A percentile compares a stretch with the other conserved stretches of the same genome.
phyloP scores from a whole-genome alignment of 2,888 invertebrate genomes.

The Nudaria mundana region DNA sequence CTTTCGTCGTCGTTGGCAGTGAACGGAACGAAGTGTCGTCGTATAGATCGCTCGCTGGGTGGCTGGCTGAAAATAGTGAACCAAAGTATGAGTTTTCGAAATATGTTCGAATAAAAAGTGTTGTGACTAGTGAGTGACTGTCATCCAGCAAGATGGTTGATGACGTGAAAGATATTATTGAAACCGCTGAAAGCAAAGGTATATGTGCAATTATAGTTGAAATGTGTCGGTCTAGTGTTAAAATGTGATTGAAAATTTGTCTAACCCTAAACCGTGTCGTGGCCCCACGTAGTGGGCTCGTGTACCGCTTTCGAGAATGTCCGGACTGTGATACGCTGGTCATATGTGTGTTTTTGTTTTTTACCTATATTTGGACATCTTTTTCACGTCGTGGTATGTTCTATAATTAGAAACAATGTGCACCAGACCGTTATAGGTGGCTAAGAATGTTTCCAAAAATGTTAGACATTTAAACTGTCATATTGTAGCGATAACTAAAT shows the following conservation, averaged over 20 bases:
- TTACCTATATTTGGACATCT: slow-evolving; percentile 72
- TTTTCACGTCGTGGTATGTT: slow-evolving; percentile 77
- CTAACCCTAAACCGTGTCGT: slow-evolving; percentile 79
- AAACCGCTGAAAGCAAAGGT: slow-evolving; percentile 80
- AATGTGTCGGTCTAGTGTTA: slow-evolving; percentile 72
- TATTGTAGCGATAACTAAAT: slow-evolving; percentile 32
- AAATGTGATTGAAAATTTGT: slow-evolving; percentile 72
- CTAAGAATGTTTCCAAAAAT: slow-evolving; percentile 57
- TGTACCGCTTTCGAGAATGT: slow-evolving; percentile 73
- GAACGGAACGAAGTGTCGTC: slow-evolving; percentile 79
- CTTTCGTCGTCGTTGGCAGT: slow-evolving; percentile 64
- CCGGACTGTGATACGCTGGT: slow-evolving; percentile 63
- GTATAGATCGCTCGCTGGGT: slow-evolving; percentile 77
- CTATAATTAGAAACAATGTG: slow-evolving; percentile 73
- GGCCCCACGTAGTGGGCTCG: slow-evolving; percentile 77
- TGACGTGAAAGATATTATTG: slow-evolving; percentile 78
- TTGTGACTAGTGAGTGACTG: slow-evolving; percentile 77
- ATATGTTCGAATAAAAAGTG: slow-evolving; percentile 81
- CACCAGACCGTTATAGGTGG: slow-evolving; percentile 63
- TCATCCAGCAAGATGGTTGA: slow-evolving; percentile 80
- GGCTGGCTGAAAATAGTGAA: slow-evolving; percentile 80
- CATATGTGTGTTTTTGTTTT: slow-evolving; percentile 73
- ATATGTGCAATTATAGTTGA: slow-evolving; percentile 70
- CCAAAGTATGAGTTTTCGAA: slow-evolving; percentile 79
- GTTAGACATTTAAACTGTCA: slow-evolving; percentile 43